Conservation (phyloP, 2,113 vertebrate genomes). For the Donacobius atricapilla region DNA sequence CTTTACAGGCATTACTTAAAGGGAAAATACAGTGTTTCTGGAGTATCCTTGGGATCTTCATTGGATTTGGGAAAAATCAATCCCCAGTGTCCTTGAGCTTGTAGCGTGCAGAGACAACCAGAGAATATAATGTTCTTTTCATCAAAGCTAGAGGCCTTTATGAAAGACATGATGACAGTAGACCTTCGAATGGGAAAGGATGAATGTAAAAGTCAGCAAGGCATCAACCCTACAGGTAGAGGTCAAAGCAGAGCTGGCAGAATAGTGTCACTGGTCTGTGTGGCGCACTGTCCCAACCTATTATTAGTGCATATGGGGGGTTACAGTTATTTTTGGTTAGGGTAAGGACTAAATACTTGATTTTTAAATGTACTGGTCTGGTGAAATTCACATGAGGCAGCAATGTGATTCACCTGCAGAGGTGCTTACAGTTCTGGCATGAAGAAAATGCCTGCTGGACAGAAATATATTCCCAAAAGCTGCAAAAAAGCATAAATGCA, state of each 20-base stretch:
- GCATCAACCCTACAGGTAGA: fast-evolving
- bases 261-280: neutral
- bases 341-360: neutral
- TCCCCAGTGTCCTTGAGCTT: fast-evolving
- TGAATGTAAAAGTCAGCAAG: neutral
- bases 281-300: neutral
- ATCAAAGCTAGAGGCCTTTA: neutral
- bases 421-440: neutral
- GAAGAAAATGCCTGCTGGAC: neutral
- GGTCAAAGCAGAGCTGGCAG: neutral
- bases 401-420: neutral
- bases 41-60: neutral
- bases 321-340: fast-evolving
- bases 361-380: neutral
- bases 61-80: neutral
- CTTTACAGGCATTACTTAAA: neutral
- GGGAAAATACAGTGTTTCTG: neutral
- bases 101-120: neutral
- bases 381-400: neutral
- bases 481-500: neutral
- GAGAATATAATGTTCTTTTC: neutral
- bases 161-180: neutral
- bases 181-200: neutral
- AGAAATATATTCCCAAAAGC: neutral
- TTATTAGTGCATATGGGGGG: neutral